These are phyloP conservation scores for Elephas maximus DNA, from an alignment of 2,113 vertebrate species.

Conservation along the genomic window DNA sequence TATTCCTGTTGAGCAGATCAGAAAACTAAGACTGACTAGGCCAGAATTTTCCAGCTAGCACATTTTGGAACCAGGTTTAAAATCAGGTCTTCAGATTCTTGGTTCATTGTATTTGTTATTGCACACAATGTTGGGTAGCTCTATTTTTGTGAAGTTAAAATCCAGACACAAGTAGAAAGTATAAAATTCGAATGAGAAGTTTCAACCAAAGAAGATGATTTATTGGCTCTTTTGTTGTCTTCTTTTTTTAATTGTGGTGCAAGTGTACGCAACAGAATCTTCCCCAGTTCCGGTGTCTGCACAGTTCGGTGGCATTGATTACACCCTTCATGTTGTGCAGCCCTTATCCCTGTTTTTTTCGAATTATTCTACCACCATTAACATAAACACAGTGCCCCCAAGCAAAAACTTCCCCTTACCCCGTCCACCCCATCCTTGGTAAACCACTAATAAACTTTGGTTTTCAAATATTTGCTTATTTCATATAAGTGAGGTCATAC, in stretches of 20 bases:
- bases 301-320: not conserved
- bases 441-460: not conserved
- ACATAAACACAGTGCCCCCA: not conserved
- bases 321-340: not conserved
- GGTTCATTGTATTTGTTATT: constrained; percentile 26
- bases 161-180: not conserved
- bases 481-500: not conserved
- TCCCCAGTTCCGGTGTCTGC: not conserved
- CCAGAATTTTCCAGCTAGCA: not conserved
- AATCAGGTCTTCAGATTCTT: constrained; percentile 25
- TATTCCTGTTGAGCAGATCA: constrained; percentile 1
- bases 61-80: constrained; percentile 36
- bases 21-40: not conserved
- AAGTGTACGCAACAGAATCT: not conserved
- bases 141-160: not conserved
- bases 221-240: not conserved
- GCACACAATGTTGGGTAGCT: not conserved
- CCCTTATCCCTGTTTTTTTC: not conserved
- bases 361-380: not conserved
- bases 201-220: constrained; percentile 14
- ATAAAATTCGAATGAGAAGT: constrained; percentile 32
- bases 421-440: not conserved
- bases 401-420: not conserved
- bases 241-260: not conserved
- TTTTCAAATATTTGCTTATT: not conserved